A percentile compares a stretch with the other conserved stretches of the same genome.
phyloP scores from a whole-genome alignment of 2,113 vertebrate species.

The Chrysochloris asiatica region DNA sequence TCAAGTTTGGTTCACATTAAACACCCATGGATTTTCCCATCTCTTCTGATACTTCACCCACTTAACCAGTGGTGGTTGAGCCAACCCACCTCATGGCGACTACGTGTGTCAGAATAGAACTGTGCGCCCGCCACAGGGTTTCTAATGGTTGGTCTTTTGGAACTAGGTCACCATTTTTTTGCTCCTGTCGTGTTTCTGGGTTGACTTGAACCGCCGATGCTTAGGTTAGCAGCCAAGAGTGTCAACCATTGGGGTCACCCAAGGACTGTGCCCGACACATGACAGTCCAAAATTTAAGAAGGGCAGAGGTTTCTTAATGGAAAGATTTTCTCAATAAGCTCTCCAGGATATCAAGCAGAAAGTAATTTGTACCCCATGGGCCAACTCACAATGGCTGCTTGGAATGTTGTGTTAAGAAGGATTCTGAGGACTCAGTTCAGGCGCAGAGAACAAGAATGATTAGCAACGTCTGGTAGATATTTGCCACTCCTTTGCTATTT shows the following conservation, averaged over 20 bases:
- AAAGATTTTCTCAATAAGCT: neutral
- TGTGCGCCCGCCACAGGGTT: neutral
- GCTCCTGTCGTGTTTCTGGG: neutral
- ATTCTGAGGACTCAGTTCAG: neutral
- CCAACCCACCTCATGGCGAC: neutral
- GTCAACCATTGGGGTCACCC: neutral
- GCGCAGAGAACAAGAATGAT: neutral
- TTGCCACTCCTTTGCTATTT: neutral
- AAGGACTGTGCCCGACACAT: neutral
- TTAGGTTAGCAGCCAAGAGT: neutral
- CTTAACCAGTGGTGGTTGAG: neutral
- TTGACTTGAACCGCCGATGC: neutral
- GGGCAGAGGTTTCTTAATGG: neutral
- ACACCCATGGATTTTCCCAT: neutral
- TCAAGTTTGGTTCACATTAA: neutral
- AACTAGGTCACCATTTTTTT: neutral
- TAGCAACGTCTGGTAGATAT: fast-evolving
- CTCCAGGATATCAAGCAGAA: neutral
- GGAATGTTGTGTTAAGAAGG: neutral
- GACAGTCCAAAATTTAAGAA: neutral
- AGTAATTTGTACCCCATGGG: fast-evolving
- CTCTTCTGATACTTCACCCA: neutral
- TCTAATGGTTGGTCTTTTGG: neutral
- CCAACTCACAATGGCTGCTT: neutral
- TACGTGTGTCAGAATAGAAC: neutral